A percentile compares a stretch with the other conserved stretches of the same genome.
phyloP scores from a whole-genome alignment of 2,888 invertebrate genomes.

The Cataglyphis altisquamis region DNA sequence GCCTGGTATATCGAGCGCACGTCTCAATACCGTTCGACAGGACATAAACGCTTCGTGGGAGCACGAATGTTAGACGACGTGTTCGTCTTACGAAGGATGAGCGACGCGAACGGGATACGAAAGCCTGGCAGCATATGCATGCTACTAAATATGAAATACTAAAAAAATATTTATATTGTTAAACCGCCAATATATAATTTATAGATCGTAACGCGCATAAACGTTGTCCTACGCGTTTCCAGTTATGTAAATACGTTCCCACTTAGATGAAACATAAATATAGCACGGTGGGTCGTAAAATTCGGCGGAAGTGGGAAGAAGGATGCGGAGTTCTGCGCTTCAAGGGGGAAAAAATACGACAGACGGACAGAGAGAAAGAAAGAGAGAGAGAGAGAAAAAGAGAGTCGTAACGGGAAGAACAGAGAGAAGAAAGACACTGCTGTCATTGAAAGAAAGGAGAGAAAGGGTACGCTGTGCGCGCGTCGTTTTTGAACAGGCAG shows the following conservation, averaged over 20 bases:
- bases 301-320: constrained; percentile 41
- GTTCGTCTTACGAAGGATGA: constrained; percentile 42
- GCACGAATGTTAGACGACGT: constrained; percentile 36
- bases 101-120: constrained; percentile 28
- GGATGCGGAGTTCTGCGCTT: constrained; percentile 48
- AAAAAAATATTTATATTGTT: constrained; percentile 27
- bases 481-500: constrained; percentile 42
- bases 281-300: constrained; percentile 63
- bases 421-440: constrained; percentile 25
- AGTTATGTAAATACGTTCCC: constrained; percentile 34
- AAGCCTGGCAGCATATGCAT: not conserved
- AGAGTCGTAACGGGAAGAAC: not conserved
- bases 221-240: constrained; percentile 23
- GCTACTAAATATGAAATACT: not conserved
- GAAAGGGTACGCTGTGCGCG: constrained; percentile 41
- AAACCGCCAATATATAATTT: constrained; percentile 34
- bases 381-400: not conserved
- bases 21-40: constrained; percentile 60
- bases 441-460: constrained; percentile 46
- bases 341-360: constrained; percentile 32
- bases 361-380: not conserved
- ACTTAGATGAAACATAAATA: constrained; percentile 40
- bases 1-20: constrained; percentile 65
- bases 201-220: not conserved
- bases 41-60: constrained; percentile 40